Percentiles rank a stretch among this genome's conserved stretches.
These are phyloP conservation scores for Acanthisitta chloris DNA, from an alignment of 2,113 vertebrate genomes.

Conservation along the genomic window DNA sequence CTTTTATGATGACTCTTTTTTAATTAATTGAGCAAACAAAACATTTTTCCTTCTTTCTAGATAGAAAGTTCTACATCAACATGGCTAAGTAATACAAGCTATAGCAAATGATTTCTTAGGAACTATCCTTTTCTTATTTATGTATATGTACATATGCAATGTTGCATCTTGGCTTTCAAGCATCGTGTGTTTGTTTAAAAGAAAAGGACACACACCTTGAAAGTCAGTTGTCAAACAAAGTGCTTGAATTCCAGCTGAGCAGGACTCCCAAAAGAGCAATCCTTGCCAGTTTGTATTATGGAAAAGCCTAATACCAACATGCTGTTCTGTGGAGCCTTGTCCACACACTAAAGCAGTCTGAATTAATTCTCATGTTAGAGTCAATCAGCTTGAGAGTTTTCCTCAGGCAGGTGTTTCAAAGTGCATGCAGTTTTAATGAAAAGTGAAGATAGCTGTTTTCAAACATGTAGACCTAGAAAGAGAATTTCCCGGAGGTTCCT, in stretches of 20 bases:
- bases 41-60: neutral
- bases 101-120: neutral
- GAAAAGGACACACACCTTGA: conserved; percentile 14
- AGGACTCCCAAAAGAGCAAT: conserved; percentile 58
- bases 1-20: neutral
- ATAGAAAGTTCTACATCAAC: neutral
- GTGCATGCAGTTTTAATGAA: conserved; percentile 54
- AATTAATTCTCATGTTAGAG: conserved; percentile 65
- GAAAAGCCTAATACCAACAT: conserved; percentile 17
- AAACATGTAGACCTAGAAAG: conserved; percentile 12
- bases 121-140: neutral
- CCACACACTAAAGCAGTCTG: conserved; percentile 10
- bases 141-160: neutral
- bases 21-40: neutral
- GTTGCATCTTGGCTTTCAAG: neutral
- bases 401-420: conserved; percentile 56
- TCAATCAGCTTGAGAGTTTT: conserved; percentile 55
- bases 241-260: conserved; percentile 22
- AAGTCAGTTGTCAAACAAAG: conserved; percentile 58
- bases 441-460: conserved; percentile 29
- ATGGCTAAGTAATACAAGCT: neutral
- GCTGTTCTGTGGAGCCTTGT: neutral
- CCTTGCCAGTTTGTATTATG: conserved; percentile 44
- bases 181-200: conserved; percentile 14
- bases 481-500: conserved; percentile 57